These are phyloP conservation scores for Hedychridium roseum DNA, from an alignment of 2,888 invertebrate genomes.

Conservation along the genomic window DNA sequence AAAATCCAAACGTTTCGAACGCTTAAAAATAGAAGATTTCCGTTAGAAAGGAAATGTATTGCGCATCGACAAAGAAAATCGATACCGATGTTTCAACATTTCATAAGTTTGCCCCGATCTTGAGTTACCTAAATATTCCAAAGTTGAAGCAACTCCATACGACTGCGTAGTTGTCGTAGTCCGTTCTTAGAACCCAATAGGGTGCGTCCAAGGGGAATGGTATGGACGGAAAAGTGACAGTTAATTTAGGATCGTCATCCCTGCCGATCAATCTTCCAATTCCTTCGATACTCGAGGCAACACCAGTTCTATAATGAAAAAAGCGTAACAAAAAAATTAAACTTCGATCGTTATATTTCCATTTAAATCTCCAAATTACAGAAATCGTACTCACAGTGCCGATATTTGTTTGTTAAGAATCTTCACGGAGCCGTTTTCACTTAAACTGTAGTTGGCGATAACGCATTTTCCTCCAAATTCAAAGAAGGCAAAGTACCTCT, in stretches of 20 bases:
- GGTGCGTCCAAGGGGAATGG: constrained; percentile 68
- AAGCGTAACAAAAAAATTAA: constrained; percentile 8
- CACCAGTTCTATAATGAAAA: constrained; percentile 66
- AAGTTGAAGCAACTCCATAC: constrained; percentile 72
- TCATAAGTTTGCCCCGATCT: no score
- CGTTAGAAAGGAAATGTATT: no score
- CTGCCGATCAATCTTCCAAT: constrained; percentile 66
- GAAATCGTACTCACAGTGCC: constrained; percentile 58
- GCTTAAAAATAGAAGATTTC: constrained; percentile 20
- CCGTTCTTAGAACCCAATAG: constrained; percentile 73
- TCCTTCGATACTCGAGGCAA: constrained; percentile 68
- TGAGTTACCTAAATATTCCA: constrained; percentile 65
- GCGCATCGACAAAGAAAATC: no score
- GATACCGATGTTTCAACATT: no score
- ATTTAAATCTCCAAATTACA: no score
- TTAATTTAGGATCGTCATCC: constrained; percentile 69
- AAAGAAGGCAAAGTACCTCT: constrained; percentile 79
- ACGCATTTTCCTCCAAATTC: constrained; percentile 79
- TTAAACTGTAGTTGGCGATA: constrained; percentile 71
- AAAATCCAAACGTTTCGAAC: constrained; percentile 67
- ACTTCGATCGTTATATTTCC: no score
- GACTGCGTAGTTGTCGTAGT: constrained; percentile 70
- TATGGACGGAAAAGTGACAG: constrained; percentile 71
- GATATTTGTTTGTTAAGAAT: constrained; percentile 65
- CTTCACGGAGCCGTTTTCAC: constrained; percentile 62